phyloP scores from a whole-genome alignment of 2,113 vertebrate genomes.

The Rhipidura dahli region DNA sequence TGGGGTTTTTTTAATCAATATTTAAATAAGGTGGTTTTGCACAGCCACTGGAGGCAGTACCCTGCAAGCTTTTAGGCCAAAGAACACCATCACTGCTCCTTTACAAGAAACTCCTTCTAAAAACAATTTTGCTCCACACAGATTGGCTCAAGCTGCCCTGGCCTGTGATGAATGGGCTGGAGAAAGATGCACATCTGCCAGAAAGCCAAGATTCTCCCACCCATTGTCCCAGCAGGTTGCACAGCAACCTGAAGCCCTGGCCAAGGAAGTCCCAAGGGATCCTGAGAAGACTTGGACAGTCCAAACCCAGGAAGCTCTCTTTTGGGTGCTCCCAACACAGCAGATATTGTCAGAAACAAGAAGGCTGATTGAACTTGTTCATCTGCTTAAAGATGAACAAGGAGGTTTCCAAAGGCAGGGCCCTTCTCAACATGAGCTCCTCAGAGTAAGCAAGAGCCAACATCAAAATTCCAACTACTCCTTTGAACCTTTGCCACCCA shows the following conservation, averaged over 20 bases:
- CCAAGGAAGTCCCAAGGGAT: not conserved
- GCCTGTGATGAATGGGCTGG: rapidly evolving
- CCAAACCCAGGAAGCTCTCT: not conserved
- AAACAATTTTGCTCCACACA: not conserved
- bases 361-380: not conserved
- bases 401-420: not conserved
- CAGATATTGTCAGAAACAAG: rapidly evolving
- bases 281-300: not conserved
- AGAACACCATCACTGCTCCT: rapidly evolving
- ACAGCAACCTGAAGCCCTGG: not conserved
- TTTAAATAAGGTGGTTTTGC: not conserved
- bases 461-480: not conserved
- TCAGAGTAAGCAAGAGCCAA: not conserved
- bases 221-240: not conserved
- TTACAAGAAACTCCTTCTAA: not conserved
- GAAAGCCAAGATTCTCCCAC: not conserved
- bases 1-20: rapidly evolving
- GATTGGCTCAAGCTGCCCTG: not conserved
- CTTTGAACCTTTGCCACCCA: not conserved
- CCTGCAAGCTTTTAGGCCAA: not conserved
- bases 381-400: not conserved
- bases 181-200: not conserved
- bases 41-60: not conserved
- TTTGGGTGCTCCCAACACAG: not conserved
- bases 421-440: not conserved